These are phyloP conservation scores for Myioborus melanocephalus DNA, from an alignment of 2,797 vertebrate species.

Conservation along the genomic window DNA sequence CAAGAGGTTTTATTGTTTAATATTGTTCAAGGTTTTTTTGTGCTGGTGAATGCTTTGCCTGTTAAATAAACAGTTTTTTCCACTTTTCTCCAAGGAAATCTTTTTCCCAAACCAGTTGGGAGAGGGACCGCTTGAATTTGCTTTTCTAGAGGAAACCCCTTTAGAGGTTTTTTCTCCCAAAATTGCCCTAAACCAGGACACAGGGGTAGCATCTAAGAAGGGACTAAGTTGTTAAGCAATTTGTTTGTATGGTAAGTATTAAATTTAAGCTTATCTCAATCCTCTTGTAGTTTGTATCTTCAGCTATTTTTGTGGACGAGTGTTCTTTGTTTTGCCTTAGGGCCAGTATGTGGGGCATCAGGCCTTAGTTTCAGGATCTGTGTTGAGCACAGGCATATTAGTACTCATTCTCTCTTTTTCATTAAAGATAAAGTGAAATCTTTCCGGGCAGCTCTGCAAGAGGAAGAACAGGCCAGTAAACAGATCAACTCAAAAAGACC, in stretches of 20 bases:
- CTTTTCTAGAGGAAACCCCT: too few species aligned
- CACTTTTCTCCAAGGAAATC: too few species aligned
- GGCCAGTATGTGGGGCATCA: neutral
- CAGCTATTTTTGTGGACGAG: neutral
- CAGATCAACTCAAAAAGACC: constrained; percentile 94
- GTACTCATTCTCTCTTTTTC: constrained; percentile 34
- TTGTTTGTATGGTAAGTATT: neutral
- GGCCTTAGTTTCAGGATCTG: neutral
- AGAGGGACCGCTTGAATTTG: too few species aligned
- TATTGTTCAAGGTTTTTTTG: too few species aligned
- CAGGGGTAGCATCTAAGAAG: neutral
- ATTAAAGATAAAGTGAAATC: constrained; percentile 94
- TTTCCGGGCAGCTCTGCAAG: constrained; percentile 90
- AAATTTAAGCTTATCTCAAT: neutral
- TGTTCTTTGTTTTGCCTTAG: neutral
- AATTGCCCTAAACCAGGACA: neutral
- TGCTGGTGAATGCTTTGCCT: too few species aligned
- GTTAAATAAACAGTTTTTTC: too few species aligned
- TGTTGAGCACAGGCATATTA: neutral
- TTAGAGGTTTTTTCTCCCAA: too few species aligned
- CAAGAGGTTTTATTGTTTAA: too few species aligned
- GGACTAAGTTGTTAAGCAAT: neutral
- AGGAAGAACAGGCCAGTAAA: constrained; percentile 96
- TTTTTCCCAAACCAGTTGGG: too few species aligned
- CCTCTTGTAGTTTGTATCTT: neutral